phyloP scores from a whole-genome alignment of 2,888 invertebrate species.

The Rugalucina vietnamica region DNA sequence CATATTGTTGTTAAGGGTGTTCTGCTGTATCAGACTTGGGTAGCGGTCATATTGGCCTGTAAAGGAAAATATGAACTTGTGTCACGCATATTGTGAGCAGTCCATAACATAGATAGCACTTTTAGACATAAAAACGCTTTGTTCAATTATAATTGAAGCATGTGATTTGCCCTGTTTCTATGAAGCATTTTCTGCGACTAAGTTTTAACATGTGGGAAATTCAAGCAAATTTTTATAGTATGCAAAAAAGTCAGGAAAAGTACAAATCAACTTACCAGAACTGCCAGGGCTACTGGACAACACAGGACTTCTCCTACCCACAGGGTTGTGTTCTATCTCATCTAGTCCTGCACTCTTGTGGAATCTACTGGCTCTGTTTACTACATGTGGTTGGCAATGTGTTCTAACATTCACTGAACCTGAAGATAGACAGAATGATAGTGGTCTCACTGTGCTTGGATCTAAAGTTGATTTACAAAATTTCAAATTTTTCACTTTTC shows the following conservation, averaged over 20 bases:
- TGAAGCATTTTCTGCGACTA: too few relatives aligned
- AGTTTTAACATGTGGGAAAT: too few relatives aligned
- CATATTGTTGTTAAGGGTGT: constrained; percentile 81
- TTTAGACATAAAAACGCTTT: too few relatives aligned
- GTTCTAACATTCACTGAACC: constrained; percentile 94
- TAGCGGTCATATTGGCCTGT: constrained; percentile 77
- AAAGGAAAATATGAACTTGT: constrained; percentile 20
- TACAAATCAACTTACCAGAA: constrained; percentile 38
- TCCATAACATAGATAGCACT: too few relatives aligned
- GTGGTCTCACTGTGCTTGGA: too few relatives aligned
- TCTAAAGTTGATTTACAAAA: too few relatives aligned
- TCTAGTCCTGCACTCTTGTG: constrained; percentile 97
- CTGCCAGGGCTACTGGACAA: constrained; percentile 83
- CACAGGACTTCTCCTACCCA: constrained; percentile 88
- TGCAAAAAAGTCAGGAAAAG: not conserved
- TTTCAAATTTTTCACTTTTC: too few relatives aligned
- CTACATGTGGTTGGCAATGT: constrained; percentile 93
- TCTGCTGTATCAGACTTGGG: constrained; percentile 78
- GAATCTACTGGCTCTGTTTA: constrained; percentile 94
- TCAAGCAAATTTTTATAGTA: not conserved
- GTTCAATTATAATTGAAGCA: too few relatives aligned
- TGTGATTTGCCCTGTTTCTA: too few relatives aligned
- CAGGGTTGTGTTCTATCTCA: constrained; percentile 84
- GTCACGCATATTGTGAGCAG: too few relatives aligned
- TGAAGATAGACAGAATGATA: constrained; percentile 66